Conservation (phyloP, 1,140 invertebrate genomes). For the Drosophila punjabiensis region DNA sequence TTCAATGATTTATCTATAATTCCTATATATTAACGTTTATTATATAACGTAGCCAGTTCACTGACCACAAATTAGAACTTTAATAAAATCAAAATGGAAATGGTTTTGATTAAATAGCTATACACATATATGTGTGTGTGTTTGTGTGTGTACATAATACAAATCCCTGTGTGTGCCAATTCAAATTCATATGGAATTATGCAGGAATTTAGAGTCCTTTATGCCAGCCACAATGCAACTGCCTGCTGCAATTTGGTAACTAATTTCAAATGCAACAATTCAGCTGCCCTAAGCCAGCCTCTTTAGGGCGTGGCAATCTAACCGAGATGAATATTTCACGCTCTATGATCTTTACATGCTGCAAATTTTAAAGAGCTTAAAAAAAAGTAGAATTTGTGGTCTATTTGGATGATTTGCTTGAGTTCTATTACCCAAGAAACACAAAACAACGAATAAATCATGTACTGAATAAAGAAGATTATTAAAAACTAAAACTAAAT, state of each 20-base stretch:
- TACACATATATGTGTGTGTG: too few relatives aligned
- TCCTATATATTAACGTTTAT: slow-evolving; percentile 23
- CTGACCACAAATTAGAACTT: slow-evolving; percentile 53
- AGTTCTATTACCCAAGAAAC: not conserved
- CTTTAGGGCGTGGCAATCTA: slow-evolving; percentile 7
- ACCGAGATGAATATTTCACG: slow-evolving; percentile 33
- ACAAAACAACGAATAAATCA: slow-evolving; percentile 2
- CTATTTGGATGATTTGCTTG: slow-evolving; percentile 1
- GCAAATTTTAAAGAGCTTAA: not conserved
- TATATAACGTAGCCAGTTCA: slow-evolving; percentile 22
- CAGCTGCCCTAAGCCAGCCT: slow-evolving; percentile 10
- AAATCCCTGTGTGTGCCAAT: not conserved
- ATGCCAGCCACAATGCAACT: slow-evolving; percentile 25
- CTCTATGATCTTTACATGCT: slow-evolving; percentile 20
- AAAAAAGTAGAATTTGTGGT: not conserved
- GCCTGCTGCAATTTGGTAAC: slow-evolving; percentile 16
- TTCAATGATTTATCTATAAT: slow-evolving; percentile 14
- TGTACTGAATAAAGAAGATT: not conserved
- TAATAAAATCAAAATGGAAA: slow-evolving; percentile 50
- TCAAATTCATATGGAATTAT: slow-evolving; percentile 21
- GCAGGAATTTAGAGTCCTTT: slow-evolving; percentile 22
- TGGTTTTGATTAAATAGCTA: slow-evolving; percentile 16
- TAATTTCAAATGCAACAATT: slow-evolving; percentile 33
- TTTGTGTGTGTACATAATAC: not conserved
- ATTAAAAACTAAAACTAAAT: not conserved